phyloP scores from a whole-genome alignment of 2,888 invertebrate species.

The Dryococelus australis region DNA sequence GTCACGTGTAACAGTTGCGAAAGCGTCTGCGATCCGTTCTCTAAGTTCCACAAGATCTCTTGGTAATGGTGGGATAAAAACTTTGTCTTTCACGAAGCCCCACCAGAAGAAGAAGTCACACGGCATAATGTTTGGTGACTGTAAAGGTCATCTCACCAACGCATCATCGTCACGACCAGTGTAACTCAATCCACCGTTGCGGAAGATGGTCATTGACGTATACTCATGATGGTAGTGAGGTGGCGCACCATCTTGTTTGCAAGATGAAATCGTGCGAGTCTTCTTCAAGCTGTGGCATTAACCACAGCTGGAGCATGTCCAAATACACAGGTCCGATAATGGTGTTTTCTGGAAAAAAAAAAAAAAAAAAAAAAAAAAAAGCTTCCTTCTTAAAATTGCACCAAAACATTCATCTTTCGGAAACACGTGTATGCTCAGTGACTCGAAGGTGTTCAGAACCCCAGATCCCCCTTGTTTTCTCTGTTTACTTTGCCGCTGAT shows the following conservation, averaged over 20 bases:
- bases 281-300: background rate
- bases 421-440: background rate
- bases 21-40: too few species aligned
- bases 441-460: background rate
- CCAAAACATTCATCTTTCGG: background rate
- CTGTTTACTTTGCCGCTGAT: background rate
- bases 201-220: background rate
- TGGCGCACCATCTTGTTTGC: slow-evolving; percentile 19
- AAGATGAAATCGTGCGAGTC: background rate
- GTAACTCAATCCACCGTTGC: slow-evolving; percentile 4
- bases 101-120: too few species aligned
- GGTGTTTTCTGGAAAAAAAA: slow-evolving; percentile 7
- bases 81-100: too few species aligned
- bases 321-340: background rate
- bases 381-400: background rate
- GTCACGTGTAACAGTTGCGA: background rate
- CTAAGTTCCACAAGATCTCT: too few species aligned
- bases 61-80: too few species aligned
- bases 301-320: slow-evolving; percentile 11
- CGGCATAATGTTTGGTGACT: too few species aligned
- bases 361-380: slow-evolving; percentile 18
- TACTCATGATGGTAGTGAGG: background rate
- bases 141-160: too few species aligned
- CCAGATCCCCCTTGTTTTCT: background rate
- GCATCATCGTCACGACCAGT: background rate